Evolutionary conservation across 2,888 invertebrate genomes (phyloP).

Genomic region (Adelognathus sp.): DNA sequence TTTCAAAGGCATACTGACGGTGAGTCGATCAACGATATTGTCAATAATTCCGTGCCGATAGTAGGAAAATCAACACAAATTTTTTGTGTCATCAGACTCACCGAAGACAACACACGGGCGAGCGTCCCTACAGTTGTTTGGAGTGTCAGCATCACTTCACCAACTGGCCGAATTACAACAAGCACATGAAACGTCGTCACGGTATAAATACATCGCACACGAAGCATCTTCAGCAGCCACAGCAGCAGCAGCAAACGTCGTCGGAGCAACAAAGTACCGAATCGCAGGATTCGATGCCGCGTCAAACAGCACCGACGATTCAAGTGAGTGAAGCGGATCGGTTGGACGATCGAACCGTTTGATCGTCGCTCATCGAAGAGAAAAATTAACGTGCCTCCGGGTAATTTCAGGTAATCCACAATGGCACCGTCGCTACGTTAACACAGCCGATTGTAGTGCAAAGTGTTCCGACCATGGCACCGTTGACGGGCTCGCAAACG

Average conservation of each 20-base stretch:
- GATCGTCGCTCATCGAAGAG: conserved; percentile 20
- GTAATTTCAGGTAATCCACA: conserved; percentile 65
- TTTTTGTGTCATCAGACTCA: conserved; percentile 83
- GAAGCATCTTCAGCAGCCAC: conserved; percentile 72
- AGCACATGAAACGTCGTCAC: conserved; percentile 90
- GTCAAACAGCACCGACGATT: conserved; percentile 62
- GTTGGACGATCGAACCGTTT: neutral
- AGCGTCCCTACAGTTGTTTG: conserved; percentile 88
- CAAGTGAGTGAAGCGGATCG: conserved; percentile 54
- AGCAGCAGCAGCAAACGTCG: conserved; percentile 60
- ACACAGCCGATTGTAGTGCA: conserved; percentile 77
- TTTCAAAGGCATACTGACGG: conserved; percentile 89
- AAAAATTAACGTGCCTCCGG: neutral
- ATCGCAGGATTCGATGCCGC: conserved; percentile 48
- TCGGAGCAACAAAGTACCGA: conserved; percentile 39
- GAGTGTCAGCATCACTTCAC: conserved; percentile 89
- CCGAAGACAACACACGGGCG: conserved; percentile 86
- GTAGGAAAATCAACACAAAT: neutral
- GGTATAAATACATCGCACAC: conserved; percentile 84
- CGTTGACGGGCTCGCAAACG: conserved; percentile 73
- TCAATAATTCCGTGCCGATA: neutral
- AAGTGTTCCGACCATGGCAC: conserved; percentile 67
- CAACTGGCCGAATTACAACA: conserved; percentile 92
- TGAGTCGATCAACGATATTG: conserved; percentile 68
- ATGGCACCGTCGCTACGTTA: conserved; percentile 70